Evolutionary conservation across 2,113 vertebrate genomes (phyloP), one percentile per base, ranked within the genome.

Genomic region (Pteruthius melanotis): DNA sequence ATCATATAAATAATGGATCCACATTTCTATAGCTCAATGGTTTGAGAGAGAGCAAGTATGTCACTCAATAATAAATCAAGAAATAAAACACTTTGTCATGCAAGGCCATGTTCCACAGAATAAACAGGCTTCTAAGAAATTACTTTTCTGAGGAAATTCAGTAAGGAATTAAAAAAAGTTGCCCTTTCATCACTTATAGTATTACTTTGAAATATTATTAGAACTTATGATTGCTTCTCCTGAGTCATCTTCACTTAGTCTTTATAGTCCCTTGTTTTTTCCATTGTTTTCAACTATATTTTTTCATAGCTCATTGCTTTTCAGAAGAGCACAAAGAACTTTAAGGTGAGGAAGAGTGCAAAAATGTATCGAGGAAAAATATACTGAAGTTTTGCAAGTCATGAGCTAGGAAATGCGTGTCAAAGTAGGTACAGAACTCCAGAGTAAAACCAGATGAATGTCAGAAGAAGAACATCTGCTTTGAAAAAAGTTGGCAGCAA

Each of bases 391-490:
- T 76, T 80, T 90, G 72, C 27, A 93, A 90, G 88, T 57, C 42
- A 59, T 56, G 26, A 49, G 21, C 52, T 94, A 50, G 56, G 64
- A 93, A 94, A 63, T 60, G 9, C 40, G 24, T 76, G 35, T 95
- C 82, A 71, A 89, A 87, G 53, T 30, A 77, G 52, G 69, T 83
- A 65, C 40, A 91, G 54, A 89, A 79, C 61, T 90, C 52, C 64
- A 80, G 72, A 84, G 57, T 69, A 11, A 92, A 93, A 93, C 0
- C 76, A 97, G 80, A 89, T 87, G 60, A 87, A 86, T 31, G 33
- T 80, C 87, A 95, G 83, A 89, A 89, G 79, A 88, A 83, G n/a
- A 92, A 72, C 49, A 94, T 85, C 83, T 97, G 92, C 63, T 89
- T 69, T 40, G 30, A 65, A 50, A 91, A 81, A 84, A 93, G 16